phyloP scores from a whole-genome alignment of 2,888 invertebrate genomes.

The Mesorhabditis spiculigera region DNA sequence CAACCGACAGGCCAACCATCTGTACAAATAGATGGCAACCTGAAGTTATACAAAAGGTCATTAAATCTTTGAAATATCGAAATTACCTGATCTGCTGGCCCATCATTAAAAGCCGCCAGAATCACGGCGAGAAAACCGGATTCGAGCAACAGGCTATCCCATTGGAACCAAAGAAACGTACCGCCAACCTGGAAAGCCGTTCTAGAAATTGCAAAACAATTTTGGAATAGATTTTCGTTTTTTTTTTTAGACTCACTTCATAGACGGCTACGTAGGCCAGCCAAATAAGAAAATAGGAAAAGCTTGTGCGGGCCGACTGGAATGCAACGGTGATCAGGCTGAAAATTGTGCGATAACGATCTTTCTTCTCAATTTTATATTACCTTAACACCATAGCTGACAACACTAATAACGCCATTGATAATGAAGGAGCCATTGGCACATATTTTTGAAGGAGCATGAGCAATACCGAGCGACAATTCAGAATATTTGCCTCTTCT shows the following conservation, averaged over 20 bases:
- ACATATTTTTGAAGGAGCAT: conserved; percentile 15
- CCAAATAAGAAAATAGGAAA: conserved; percentile 70
- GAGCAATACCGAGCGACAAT: conserved; percentile 21
- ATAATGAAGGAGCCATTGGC: conserved; percentile 63
- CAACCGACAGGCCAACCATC: conserved; percentile 74
- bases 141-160: conserved; percentile 75
- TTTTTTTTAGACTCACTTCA: conserved; percentile 61
- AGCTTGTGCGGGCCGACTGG: conserved; percentile 62
- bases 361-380: too few relatives aligned
- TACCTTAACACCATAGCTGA: too few relatives aligned
- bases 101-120: conserved; percentile 67
- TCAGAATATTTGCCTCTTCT: conserved; percentile 19
- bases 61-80: not conserved
- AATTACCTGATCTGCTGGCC: conserved; percentile 23
- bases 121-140: conserved; percentile 72
- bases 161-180: conserved; percentile 73
- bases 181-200: conserved; percentile 67
- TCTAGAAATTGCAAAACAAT: not conserved
- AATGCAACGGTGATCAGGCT: conserved; percentile 68
- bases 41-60: conserved; percentile 7
- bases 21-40: conserved; percentile 40
- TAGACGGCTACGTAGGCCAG: conserved; percentile 73
- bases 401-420: conserved; percentile 66
- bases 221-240: not conserved
- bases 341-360: conserved; percentile 65